Conservation (phyloP, 2,113 vertebrate genomes). For the Emydocephalus ijimae region DNA sequence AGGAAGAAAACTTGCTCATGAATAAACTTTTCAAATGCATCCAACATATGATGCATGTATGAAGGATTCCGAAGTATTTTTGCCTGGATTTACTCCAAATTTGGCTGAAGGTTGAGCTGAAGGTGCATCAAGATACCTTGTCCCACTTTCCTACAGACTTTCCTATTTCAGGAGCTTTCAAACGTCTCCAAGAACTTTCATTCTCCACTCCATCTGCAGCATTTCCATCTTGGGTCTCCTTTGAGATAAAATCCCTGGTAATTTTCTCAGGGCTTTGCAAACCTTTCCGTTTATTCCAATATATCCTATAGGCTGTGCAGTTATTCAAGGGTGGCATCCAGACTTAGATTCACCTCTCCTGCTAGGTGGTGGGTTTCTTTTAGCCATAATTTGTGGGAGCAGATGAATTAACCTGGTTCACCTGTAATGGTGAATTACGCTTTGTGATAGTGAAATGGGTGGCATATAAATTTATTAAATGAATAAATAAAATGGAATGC, state of each 20-base stretch:
- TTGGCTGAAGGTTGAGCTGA: not conserved
- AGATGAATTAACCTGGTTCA: not conserved
- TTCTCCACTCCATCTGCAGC: not conserved
- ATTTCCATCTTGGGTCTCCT: not conserved
- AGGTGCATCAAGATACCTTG: not conserved
- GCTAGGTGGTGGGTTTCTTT: not conserved
- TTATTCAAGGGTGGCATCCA: not conserved
- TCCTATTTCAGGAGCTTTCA: not conserved
- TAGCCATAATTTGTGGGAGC: not conserved
- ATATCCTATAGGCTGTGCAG: not conserved
- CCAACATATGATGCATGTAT: not conserved
- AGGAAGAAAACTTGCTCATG: not conserved
- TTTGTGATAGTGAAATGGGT: not conserved
- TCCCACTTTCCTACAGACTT: not conserved
- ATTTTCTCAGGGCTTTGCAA: not conserved
- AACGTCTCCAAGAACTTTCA: not conserved
- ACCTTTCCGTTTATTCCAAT: not conserved
- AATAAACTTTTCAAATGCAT: not conserved
- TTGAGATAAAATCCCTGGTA: not conserved
- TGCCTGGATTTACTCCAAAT: not conserved
- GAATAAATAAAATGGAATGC: not conserved
- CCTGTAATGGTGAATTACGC: not conserved
- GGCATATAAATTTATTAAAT: not conserved
- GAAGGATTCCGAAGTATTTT: not conserved
- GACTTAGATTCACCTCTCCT: not conserved